Percentiles rank a stretch among this genome's conserved stretches.
phyloP scores from a whole-genome alignment of 2,888 invertebrate genomes.

The Dryococelus australis region DNA sequence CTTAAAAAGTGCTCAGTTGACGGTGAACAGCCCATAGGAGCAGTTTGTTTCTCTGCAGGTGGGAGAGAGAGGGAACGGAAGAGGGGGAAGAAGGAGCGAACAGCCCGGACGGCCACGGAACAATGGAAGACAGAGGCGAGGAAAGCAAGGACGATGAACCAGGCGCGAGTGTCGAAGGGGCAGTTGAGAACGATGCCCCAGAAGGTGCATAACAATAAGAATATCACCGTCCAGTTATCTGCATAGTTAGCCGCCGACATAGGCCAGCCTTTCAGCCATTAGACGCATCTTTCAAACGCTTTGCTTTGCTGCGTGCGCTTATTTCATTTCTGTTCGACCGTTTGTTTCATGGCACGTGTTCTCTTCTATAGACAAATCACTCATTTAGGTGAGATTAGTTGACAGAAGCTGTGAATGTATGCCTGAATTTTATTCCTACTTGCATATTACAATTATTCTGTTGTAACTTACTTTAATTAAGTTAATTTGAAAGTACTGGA shows the following conservation, averaged over 20 bases:
- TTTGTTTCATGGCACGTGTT: not conserved
- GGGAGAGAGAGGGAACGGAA: not conserved
- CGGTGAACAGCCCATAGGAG: no score
- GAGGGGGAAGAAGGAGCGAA: constrained; percentile 1
- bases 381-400: not conserved
- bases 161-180: not conserved
- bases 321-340: not conserved
- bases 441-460: no score
- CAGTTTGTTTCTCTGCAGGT: constrained; percentile 17
- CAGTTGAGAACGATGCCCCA: constrained; percentile 1
- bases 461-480: no score
- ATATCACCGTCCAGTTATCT: not conserved
- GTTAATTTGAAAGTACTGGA: no score
- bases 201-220: not conserved
- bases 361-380: not conserved
- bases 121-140: not conserved
- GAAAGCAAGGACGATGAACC: not conserved
- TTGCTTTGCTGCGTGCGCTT: not conserved
- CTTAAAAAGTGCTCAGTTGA: no score
- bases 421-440: no score
- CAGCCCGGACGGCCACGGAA: not conserved
- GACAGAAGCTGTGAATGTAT: not conserved
- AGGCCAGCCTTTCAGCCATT: no score
- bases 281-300: not conserved
- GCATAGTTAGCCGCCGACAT: no score